Evolutionary conservation across 1,140 invertebrate genomes (phyloP), one percentile per base, ranked within the genome.

Genomic region (Orussus abietinus): DNA sequence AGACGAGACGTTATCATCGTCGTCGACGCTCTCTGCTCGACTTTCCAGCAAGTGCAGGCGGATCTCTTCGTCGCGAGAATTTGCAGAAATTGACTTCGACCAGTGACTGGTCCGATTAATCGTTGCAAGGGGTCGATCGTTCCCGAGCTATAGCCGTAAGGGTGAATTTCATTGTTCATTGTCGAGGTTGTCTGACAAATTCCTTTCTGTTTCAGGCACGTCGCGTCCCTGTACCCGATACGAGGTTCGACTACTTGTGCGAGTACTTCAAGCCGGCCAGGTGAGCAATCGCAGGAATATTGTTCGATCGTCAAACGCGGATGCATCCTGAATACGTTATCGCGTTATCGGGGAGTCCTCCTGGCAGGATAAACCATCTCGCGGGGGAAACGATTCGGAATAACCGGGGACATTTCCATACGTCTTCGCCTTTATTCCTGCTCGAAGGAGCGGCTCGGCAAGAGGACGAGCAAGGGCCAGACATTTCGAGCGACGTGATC

Each of bases 171-270:
- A n/a, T n/a, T n/a, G n/a, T n/a, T n/a, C n/a, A n/a, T n/a, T n/a
- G n/a, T n/a, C n/a, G n/a, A n/a, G n/a, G n/a, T 33, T 29, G 38
- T 59, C 51, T 63, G 51, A 55, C 42, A 25, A 32, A 5, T 52
- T 62, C 38, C 54, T 42, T 52, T 75, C 75, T 66, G 62, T 70
- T 77, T 67, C 64, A 75, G 66, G 73, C 80, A 96, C 85, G 90
- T 89, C 83, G 96, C 57, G 96, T 99, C 53, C 91, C 96, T n/a
- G 95, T 99, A 4, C 94, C 95, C 5, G 96, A 99, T 76, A 79
- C 83, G 20, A 80, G 97, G 49, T 99, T 84, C 66, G 93, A 98
- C 64, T 98, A 83, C 69, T 79, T 99, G 7, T 89, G 87, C 73
- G 84, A 98, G 47, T 92, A 86, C 67, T 94, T 90, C 75, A 96